Percentiles rank a stretch among this genome's conserved stretches.
phyloP scores from a whole-genome alignment of 2,888 invertebrate species.

The Keiferia lycopersicella region DNA sequence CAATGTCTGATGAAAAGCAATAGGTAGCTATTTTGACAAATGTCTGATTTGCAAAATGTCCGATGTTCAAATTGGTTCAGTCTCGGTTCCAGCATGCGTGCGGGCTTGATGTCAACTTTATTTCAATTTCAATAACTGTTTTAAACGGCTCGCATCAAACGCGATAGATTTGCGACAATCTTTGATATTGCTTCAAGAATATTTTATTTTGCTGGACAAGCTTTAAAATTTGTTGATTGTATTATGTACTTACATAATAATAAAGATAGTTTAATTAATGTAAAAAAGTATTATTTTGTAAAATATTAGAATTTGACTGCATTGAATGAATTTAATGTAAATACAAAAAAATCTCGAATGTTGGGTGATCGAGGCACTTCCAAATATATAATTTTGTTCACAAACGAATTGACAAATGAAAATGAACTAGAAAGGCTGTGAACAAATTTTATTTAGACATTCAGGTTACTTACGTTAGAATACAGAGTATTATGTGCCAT shows the following conservation, averaged over 20 bases:
- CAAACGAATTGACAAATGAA: slow-evolving; percentile 39
- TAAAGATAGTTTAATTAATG: slow-evolving; percentile 26
- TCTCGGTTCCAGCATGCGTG: no score
- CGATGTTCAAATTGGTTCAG: no score
- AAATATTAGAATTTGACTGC: not conserved
- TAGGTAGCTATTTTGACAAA: no score
- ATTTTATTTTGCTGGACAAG: slow-evolving; percentile 11
- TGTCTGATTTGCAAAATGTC: no score
- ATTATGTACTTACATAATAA: no score
- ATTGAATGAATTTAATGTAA: slow-evolving; percentile 5
- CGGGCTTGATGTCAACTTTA: no score
- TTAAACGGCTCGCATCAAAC: no score
- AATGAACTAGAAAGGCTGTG: slow-evolving; percentile 60
- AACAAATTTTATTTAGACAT: slow-evolving; percentile 50
- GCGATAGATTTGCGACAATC: not conserved
- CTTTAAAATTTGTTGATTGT: slow-evolving; percentile 11
- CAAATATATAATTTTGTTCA: slow-evolving; percentile 44
- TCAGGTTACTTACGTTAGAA: slow-evolving; percentile 38
- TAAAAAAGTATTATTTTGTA: slow-evolving; percentile 20
- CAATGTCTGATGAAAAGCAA: no score
- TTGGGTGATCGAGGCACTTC: slow-evolving; percentile 32
- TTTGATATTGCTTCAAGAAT: not conserved
- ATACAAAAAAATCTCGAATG: slow-evolving; percentile 23
- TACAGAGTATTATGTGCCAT: slow-evolving; percentile 50
- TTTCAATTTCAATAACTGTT: no score